Evolutionary conservation across 2,113 vertebrate genomes (phyloP), one percentile per base, ranked within the genome.

Genomic region (Picathartes gymnocephalus): DNA sequence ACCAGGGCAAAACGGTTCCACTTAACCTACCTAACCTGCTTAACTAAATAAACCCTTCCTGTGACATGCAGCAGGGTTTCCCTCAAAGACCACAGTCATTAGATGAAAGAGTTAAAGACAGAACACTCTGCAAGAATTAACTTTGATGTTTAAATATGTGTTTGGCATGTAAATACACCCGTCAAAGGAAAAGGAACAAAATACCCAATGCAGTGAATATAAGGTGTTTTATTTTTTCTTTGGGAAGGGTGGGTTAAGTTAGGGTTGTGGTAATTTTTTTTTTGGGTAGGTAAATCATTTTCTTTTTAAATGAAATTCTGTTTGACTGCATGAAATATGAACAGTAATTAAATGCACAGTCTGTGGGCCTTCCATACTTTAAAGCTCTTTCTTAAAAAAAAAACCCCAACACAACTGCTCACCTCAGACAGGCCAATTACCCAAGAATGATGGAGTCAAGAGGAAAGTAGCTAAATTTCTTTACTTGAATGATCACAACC

Each of bases 401-500:
- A 95, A 91, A 45, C 10, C 2, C 71, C 88, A 92, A 91, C 92
- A 94, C 85, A 94, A 96, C 92, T 97, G 97, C 98, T 98, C 98
- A 98, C 98, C 98, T 98, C 98, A 98, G 98, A 98, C 98, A 98
- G 98, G 98, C 98, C 98, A 98, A 98, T 98, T 98, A 98, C 97
- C 98, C 97, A 98, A 98, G 98, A 98, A 98, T 98, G 98, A 98
- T 98, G 98, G 98, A 98, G 98, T 98, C 98, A 97, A 98, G 98
- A 98, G 98, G 98, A 98, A 98, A 98, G 98, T 98, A 98, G 98
- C 98, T 98, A 99, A 98, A 99, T 99, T 99, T 99, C 98, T 99
- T 99, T 99, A 98, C 98, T 99, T 99, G 98, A 99, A 97, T 98
- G 98, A 99, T 98, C 98, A 98, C 98, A 98, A 98, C 98, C 98